Conservation (phyloP, 2,888 invertebrate genomes). For the Phasia obesa region DNA sequence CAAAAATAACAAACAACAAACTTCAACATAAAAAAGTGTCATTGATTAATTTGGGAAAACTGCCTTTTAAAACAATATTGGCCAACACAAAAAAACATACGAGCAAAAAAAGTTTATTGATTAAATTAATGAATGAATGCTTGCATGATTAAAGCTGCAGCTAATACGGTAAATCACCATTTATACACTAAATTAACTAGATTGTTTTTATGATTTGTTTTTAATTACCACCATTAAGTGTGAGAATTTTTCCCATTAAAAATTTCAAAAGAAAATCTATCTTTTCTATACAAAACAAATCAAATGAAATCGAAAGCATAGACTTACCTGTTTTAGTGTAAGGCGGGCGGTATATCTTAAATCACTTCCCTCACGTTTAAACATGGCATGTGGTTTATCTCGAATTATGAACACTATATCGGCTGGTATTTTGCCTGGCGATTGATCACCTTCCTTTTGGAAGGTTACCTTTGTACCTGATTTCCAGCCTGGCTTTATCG, state of each 20-base stretch:
- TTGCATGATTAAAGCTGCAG: conserved; percentile 60
- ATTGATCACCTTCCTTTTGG: conserved; percentile 98
- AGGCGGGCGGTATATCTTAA: conserved; percentile 95
- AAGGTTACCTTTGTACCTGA: conserved; percentile 99
- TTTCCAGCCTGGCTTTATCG: conserved; percentile 99
- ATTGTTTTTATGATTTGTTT: conserved; percentile 48
- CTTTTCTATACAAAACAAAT: not conserved
- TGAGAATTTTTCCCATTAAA: conserved; percentile 65
- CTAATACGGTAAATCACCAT: conserved; percentile 80
- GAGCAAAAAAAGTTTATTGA: conserved; percentile 52
- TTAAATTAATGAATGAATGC: conserved; percentile 65
- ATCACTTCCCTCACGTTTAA: conserved; percentile 97
- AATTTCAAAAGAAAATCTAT: conserved; percentile 13
- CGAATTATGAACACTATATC: conserved; percentile 98
- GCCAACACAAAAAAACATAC: conserved; percentile 15
- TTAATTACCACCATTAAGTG: conserved; percentile 60
- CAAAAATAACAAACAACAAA: conserved; percentile 31
- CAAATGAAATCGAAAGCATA: not conserved
- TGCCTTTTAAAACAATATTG: conserved; percentile 55
- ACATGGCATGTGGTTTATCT: conserved; percentile 95
- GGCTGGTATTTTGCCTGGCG: conserved; percentile 96
- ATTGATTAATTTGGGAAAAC: conserved; percentile 69
- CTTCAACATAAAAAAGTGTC: conserved; percentile 61
- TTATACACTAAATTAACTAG: conserved; percentile 74
- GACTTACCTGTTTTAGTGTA: conserved; percentile 92